phyloP scores from a whole-genome alignment of 2,888 invertebrate genomes.

The Pharmacophagus antenor region DNA sequence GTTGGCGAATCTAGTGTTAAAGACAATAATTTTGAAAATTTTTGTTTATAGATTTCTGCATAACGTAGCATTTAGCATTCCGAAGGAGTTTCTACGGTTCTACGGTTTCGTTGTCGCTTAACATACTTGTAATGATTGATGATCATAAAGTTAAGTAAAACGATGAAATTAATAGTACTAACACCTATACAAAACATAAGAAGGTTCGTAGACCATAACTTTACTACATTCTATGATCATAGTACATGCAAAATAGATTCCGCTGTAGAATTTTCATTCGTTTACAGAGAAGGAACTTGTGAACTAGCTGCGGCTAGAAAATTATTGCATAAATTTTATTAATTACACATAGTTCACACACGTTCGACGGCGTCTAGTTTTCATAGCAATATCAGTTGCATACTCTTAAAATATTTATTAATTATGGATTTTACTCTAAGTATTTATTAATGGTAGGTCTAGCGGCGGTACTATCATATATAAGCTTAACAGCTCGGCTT shows the following conservation, averaged over 20 bases:
- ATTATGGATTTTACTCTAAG: neutral
- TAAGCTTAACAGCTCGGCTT: neutral
- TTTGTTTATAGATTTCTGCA: too few relatives aligned
- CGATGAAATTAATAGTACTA: too few relatives aligned
- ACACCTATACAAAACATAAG: too few relatives aligned
- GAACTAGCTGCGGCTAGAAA: slow-evolving; percentile 35
- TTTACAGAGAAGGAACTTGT: slow-evolving; percentile 37
- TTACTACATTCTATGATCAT: neutral
- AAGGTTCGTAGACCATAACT: neutral
- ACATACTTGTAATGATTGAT: too few relatives aligned
- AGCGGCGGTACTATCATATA: neutral
- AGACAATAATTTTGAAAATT: too few relatives aligned
- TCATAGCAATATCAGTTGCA: neutral
- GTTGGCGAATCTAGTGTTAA: too few relatives aligned
- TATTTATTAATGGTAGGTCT: too few relatives aligned
- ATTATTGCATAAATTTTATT: slow-evolving; percentile 47
- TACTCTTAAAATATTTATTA: neutral
- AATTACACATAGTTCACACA: slow-evolving; percentile 42
- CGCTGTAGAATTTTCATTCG: slow-evolving; percentile 10
- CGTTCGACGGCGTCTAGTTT: slow-evolving; percentile 27
- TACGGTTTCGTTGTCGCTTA: too few relatives aligned
- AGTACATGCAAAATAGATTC: slow-evolving; percentile 39
- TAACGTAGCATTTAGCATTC: too few relatives aligned
- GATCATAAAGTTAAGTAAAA: too few relatives aligned
- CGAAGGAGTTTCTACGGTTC: too few relatives aligned